Conservation (phyloP, 2,797 vertebrate genomes). For the Sebastolobus altivelis region DNA sequence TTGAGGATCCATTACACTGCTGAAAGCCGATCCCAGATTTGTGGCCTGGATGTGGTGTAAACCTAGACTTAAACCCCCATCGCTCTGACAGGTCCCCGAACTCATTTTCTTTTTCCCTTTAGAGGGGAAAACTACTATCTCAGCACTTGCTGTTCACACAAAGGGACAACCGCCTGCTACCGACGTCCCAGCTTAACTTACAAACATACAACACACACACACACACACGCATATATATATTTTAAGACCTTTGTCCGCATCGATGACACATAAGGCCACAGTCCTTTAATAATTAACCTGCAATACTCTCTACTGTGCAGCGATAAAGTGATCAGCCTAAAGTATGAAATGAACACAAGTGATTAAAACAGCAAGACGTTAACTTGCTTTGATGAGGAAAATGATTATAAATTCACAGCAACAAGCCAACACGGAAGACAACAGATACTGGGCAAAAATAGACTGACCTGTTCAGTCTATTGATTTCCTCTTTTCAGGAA, state of each 20-base stretch:
- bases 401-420: not conserved
- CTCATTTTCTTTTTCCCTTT: slow-evolving; percentile 56
- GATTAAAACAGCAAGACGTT: not conserved
- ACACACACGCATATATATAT: slow-evolving; percentile 2
- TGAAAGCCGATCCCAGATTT: slow-evolving; percentile 55
- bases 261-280: slow-evolving; percentile 64
- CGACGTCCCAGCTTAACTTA: slow-evolving; percentile 12
- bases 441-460: not conserved
- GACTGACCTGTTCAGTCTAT: slow-evolving; percentile 32
- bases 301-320: slow-evolving; percentile 30
- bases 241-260: slow-evolving; percentile 76
- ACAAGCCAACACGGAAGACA: not conserved
- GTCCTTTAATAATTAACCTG: slow-evolving; percentile 88
- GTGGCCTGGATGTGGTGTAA: slow-evolving; percentile 43
- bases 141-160: slow-evolving; percentile 45
- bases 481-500: slow-evolving; percentile 64
- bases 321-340: not conserved
- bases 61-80: slow-evolving; percentile 38
- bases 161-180: slow-evolving; percentile 6
- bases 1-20: slow-evolving; percentile 25
- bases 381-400: slow-evolving; percentile 4
- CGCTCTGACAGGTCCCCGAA: slow-evolving; percentile 40
- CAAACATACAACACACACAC: slow-evolving; percentile 8
- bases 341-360: not conserved
- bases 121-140: slow-evolving; percentile 47